Conservation (phyloP, 2,888 invertebrate genomes). For the Parnassius mnemosyne region DNA sequence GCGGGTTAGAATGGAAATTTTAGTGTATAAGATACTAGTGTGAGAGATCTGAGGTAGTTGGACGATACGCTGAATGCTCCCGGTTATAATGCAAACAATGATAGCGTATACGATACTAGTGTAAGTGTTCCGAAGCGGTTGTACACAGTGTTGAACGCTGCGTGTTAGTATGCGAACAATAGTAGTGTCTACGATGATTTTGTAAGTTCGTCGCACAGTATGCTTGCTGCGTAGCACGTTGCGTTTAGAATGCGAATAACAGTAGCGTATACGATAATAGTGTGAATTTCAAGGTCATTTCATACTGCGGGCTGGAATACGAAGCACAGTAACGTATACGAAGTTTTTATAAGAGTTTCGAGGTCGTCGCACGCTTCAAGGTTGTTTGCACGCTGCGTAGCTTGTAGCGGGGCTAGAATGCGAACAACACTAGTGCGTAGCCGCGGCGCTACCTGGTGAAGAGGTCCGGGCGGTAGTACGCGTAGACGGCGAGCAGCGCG, state of each 20-base stretch:
- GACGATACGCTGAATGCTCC: neutral
- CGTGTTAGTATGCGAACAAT: conserved; percentile 30
- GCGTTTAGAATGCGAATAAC: conserved; percentile 30
- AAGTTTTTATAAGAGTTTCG: too few relatives aligned
- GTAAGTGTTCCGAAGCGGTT: too few relatives aligned
- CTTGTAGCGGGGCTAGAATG: conserved; percentile 29
- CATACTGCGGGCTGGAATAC: too few relatives aligned
- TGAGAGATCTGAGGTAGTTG: too few relatives aligned
- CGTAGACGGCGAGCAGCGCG: conserved; percentile 79
- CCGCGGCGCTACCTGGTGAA: conserved; percentile 28
- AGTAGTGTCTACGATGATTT: conserved; percentile 1
- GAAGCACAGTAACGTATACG: too few relatives aligned
- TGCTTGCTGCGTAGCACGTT: neutral
- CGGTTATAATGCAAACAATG: conserved; percentile 30
- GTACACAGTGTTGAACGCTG: neutral
- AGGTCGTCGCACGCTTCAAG: neutral
- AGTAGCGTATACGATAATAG: neutral
- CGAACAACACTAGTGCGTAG: conserved; percentile 14
- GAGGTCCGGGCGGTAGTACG: conserved; percentile 79
- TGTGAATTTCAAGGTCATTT: too few relatives aligned
- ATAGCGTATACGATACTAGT: neutral
- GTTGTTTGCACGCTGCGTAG: neutral
- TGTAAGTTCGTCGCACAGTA: too few relatives aligned
- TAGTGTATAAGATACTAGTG: too few relatives aligned
- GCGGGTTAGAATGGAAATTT: too few relatives aligned